These are phyloP conservation scores for Campylorhamphus procurvoides DNA, from an alignment of 2,113 vertebrate species.

Conservation along the genomic window DNA sequence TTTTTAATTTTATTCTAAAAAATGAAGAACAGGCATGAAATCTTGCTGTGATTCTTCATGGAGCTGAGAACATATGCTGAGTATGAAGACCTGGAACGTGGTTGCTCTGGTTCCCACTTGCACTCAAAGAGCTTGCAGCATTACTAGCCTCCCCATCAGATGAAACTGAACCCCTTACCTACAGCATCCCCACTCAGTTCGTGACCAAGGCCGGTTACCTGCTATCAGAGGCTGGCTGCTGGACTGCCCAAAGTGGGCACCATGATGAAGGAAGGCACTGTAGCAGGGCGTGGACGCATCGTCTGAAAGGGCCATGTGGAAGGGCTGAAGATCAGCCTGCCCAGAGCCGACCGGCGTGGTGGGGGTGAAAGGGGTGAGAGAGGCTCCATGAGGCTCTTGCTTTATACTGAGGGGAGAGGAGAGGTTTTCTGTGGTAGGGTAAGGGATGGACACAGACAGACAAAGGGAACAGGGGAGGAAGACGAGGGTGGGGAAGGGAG, in stretches of 20 bases:
- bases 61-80: background rate
- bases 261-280: conserved; percentile 81
- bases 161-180: conserved; percentile 50
- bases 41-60: background rate
- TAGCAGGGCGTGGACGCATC: conserved; percentile 88
- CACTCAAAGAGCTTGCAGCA: conserved; percentile 62
- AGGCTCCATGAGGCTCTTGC: conserved; percentile 90
- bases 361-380: conserved; percentile 90
- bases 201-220: conserved; percentile 78
- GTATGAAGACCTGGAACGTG: background rate
- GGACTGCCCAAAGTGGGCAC: conserved; percentile 86
- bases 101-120: conserved; percentile 25
- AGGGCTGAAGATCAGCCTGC: conserved; percentile 88
- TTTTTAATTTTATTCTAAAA: background rate
- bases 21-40: background rate
- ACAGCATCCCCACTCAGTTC: conserved; percentile 57
- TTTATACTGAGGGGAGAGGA: conserved; percentile 88
- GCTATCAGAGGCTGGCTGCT: conserved; percentile 88
- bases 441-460: conserved; percentile 68
- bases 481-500: conserved; percentile 67
- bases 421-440: conserved; percentile 84
- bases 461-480: conserved; percentile 66
- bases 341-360: conserved; percentile 83
- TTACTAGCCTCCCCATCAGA: conserved; percentile 18
- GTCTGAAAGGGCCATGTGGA: conserved; percentile 86